Evolutionary conservation across 2,113 vertebrate species (phyloP), one percentile per base, ranked within the genome.

Genomic region (Coregonus clupeaformis): DNA sequence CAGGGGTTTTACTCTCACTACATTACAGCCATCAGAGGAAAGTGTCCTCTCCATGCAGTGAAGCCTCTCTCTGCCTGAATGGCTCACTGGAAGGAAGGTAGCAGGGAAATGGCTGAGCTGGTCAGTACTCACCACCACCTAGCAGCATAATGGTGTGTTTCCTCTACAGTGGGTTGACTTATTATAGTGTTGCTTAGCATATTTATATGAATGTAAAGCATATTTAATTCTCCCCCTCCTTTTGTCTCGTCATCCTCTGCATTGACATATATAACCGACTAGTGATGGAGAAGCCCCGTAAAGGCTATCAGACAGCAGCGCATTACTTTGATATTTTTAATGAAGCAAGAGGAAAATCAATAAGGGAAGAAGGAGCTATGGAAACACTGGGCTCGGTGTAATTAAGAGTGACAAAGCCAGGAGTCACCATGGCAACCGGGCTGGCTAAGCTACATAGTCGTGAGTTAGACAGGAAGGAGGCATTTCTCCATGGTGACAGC

Each of bases 371-470:
- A 63, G 42, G 62, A 60, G 25, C 59, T 20, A 76, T 72, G 47
- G 52, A 36, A 75, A 65, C 59, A 60, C 52, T 52, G 60, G 64
- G 4, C 67, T 63, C 52, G 49, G 67, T 49, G 32, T 75, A 68
- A 72, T 62, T 79, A 59, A 30, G 49, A 71, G 64, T 67, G 73
- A 79, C 62, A 75, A 67, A 67, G 64, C 30, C 64, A 13, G 29
- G 64, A n/a, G 55, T 80, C 68, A 13, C 69, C 73, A 80, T 62
- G 69, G 62, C 78, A 80, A 80, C 78, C 27, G 62, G 14, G 24
- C 63, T 42, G 72, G 45, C 24, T 30, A 25, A 73, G 60, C 68
- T 67, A 47, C 57, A 6, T 63, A 27, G 47, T 57, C 64, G 6
- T 36, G 64, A 67, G 64, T 30, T 32, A 32, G 64, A 32, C 27